phyloP scores from a whole-genome alignment of 2,888 invertebrate species.

The Catocala nupta region DNA sequence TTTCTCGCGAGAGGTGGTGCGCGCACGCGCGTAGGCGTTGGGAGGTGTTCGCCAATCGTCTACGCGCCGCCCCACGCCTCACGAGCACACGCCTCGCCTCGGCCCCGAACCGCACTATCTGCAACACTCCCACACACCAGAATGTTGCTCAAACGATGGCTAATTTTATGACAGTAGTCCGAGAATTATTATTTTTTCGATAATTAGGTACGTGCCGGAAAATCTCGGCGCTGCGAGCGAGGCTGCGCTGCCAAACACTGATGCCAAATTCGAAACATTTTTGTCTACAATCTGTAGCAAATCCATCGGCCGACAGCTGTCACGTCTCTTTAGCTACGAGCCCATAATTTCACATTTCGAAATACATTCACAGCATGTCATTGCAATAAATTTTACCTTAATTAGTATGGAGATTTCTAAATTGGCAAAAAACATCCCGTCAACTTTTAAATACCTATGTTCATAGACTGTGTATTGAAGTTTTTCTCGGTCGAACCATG shows the following conservation, averaged over 20 bases:
- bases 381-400: conserved; percentile 22
- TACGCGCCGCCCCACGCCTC: conserved; percentile 62
- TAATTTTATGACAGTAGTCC: conserved; percentile 35
- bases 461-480: conserved; percentile 13
- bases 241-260: conserved; percentile 30
- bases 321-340: conserved; percentile 1
- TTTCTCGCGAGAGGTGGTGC: conserved; percentile 72
- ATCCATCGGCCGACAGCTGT: conserved; percentile 23
- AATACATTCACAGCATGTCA: conserved; percentile 17
- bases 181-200: conserved; percentile 34
- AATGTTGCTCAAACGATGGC: conserved; percentile 35
- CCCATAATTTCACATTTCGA: conserved; percentile 29
- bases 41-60: conserved; percentile 86
- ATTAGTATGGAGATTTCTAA: conserved; percentile 25
- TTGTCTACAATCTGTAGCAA: conserved; percentile 23
- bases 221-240: conserved; percentile 18
- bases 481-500: conserved; percentile 41
- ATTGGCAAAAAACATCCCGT: conserved; percentile 24
- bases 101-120: conserved; percentile 31
- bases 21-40: conserved; percentile 86
- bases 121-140: conserved; percentile 51
- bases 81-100: conserved; percentile 37
- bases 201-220: conserved; percentile 38
- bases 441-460: conserved; percentile 22
- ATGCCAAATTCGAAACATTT: conserved; percentile 20